Percentiles rank a stretch among this genome's conserved stretches.
Conservation (phyloP, 2,113 vertebrate species). For the Nibea coibor region DNA sequence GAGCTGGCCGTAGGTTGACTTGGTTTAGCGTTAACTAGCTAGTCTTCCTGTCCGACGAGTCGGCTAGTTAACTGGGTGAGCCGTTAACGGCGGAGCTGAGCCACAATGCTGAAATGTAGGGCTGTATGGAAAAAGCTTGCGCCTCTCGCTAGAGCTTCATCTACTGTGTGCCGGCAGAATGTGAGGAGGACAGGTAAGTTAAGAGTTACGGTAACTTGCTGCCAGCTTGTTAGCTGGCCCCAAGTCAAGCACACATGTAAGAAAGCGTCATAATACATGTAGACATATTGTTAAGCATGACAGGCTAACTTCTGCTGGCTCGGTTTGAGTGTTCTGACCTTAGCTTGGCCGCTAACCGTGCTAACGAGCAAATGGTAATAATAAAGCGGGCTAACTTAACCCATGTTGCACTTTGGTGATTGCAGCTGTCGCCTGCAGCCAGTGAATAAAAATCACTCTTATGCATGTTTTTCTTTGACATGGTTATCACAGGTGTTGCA, state of each 20-base stretch:
- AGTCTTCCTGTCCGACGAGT: conserved; percentile 29
- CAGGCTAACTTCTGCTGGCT: neutral
- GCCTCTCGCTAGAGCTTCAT: conserved; percentile 77
- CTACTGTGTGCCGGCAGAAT: conserved; percentile 78
- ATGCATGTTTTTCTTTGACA: neutral
- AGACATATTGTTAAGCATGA: neutral
- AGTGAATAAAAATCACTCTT: neutral
- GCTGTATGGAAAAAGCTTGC: conserved; percentile 78
- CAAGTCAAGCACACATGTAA: neutral
- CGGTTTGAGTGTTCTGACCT: conserved; percentile 47
- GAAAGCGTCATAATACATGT: neutral
- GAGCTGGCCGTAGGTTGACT: neutral
- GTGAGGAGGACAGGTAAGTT: conserved; percentile 78
- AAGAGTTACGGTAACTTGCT: neutral
- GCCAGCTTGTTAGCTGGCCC: conserved; percentile 16
- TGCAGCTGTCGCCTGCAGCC: neutral
- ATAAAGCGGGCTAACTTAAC: neutral
- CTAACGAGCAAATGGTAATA: conserved; percentile 23
- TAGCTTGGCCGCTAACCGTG: conserved; percentile 31
- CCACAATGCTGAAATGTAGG: conserved; percentile 82
- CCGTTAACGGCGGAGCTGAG: conserved; percentile 38
- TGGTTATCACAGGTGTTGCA: neutral
- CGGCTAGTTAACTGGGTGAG: conserved; percentile 23
- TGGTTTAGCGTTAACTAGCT: conserved; percentile 12
- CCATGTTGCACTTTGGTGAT: neutral